phyloP scores from a whole-genome alignment of 2,797 vertebrate genomes.

The Catamblyrhynchus diadema region DNA sequence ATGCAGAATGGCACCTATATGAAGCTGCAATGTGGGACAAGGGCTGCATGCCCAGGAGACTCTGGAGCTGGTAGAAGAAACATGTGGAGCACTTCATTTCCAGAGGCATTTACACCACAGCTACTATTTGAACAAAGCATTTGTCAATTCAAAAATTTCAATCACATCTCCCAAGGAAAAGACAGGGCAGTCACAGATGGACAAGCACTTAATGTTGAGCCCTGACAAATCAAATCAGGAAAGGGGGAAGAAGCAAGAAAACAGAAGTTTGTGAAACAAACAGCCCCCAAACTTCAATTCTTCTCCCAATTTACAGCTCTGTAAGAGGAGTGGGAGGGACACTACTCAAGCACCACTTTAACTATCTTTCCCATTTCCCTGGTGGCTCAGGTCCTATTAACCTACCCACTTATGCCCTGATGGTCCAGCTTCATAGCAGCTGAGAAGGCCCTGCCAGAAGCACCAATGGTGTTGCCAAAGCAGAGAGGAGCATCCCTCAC shows the following conservation, averaged over 20 bases:
- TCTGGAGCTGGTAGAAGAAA: background rate
- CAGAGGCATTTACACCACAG: background rate
- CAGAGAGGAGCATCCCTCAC: background rate
- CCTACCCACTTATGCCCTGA: accelerated
- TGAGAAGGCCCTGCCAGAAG: background rate
- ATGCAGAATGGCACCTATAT: accelerated
- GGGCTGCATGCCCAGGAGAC: background rate
- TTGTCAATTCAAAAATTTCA: conserved; percentile 28
- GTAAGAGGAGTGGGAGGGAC: background rate
- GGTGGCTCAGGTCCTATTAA: background rate
- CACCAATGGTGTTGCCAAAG: background rate
- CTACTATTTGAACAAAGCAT: background rate
- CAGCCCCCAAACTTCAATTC: background rate
- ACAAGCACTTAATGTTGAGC: background rate
- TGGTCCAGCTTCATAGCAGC: background rate
- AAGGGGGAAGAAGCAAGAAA: background rate
- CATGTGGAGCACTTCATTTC: background rate
- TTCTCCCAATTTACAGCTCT: background rate
- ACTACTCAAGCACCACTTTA: background rate
- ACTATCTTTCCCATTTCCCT: background rate
- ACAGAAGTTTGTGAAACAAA: background rate
- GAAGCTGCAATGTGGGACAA: background rate
- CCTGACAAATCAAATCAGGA: background rate
- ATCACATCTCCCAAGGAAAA: conserved; percentile 11
- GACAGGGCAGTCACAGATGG: background rate